Base-by-base conservation (phyloP, 2,888 invertebrate species). In the Macropis europaea region DNA sequence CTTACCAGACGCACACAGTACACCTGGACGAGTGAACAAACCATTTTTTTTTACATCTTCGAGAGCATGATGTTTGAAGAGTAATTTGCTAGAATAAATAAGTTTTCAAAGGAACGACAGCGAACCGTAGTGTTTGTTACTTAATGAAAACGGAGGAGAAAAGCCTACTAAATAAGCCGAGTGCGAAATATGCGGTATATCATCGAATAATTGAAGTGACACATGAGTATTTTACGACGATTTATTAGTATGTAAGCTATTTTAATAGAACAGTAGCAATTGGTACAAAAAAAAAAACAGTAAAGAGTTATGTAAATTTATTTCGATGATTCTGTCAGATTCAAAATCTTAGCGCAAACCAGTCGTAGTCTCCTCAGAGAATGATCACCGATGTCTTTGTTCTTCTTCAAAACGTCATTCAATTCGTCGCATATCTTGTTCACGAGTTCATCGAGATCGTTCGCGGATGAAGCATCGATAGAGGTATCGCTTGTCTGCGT, bases 361-460 rank as follows among this genome's bases (percentile, higher is more conserved):
- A 22, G 4, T 15, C 48, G 57, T 0, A 77, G 22, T 26, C 42
- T 73, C 26, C 26, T 48, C n/a, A 77, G 32, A 9, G 38, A 3
- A 6, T 67, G 56, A 15, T 68, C 63, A 17, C 60, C 70, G 1
- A 88, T 50, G 9, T 79, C 64, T 3, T 38, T 54, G 32, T 67
- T 85, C 0, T 54, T 54, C 9, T 67, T 62, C 1, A 63, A 11
- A 6, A 89, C 45, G 1, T 75, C 52, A 6, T 79, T 72, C 17
- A 89, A 71, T 26, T 86, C 85, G 17, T 76, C 64, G 53, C 84
- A 86, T 19, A 88, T 32, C 7, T 40, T 75, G 3, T 75, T 69
- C 0, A 84, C 75, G 3, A 68, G 76, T 32, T 76, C 64, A 6
- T 86, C 81, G 3, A 85, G 19, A 22, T 69, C 54, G 0, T 13